These are phyloP conservation scores for Drosophila siamana DNA, from an alignment of 2,888 invertebrate genomes.

Conservation along the genomic window DNA sequence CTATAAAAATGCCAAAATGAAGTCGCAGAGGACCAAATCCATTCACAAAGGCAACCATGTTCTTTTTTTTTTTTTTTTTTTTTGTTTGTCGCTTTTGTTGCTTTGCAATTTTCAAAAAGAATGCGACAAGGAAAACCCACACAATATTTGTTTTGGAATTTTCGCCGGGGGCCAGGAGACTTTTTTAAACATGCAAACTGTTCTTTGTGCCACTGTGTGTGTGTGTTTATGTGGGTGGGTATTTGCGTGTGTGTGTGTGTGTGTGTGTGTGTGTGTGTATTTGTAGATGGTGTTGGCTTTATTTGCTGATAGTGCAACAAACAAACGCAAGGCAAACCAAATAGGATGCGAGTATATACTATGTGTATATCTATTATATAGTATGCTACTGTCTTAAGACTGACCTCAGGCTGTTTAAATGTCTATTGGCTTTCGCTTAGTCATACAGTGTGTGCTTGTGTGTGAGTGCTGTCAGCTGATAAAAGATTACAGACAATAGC, in stretches of 20 bases:
- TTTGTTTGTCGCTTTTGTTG: constrained; percentile 16
- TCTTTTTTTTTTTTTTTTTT: not conserved
- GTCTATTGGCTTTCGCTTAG: constrained; percentile 47
- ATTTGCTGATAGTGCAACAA: constrained; percentile 63
- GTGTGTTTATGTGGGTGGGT: not conserved
- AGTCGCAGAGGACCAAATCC: constrained; percentile 46
- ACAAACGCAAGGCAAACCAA: constrained; percentile 41
- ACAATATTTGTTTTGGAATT: constrained; percentile 53
- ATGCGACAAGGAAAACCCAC: constrained; percentile 34
- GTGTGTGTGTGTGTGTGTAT: constrained; percentile 16
- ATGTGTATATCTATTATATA: constrained; percentile 4
- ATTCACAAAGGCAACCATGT: constrained; percentile 47
- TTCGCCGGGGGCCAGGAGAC: constrained; percentile 39
- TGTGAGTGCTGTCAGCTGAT: constrained; percentile 21
- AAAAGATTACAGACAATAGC: constrained; percentile 31
- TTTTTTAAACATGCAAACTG: constrained; percentile 34
- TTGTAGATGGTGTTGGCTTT: constrained; percentile 50
- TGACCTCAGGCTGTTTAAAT: constrained; percentile 42
- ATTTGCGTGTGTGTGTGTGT: not conserved
- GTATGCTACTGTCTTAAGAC: constrained; percentile 25
- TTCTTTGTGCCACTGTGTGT: constrained; percentile 8
- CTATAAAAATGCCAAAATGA: constrained; percentile 61
- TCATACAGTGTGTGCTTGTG: constrained; percentile 14
- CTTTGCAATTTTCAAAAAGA: constrained; percentile 35
- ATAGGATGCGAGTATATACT: constrained; percentile 29